A percentile compares a stretch with the other conserved stretches of the same genome.
phyloP scores from a whole-genome alignment of 2,797 vertebrate species.

The Podarcis lilfordi region DNA sequence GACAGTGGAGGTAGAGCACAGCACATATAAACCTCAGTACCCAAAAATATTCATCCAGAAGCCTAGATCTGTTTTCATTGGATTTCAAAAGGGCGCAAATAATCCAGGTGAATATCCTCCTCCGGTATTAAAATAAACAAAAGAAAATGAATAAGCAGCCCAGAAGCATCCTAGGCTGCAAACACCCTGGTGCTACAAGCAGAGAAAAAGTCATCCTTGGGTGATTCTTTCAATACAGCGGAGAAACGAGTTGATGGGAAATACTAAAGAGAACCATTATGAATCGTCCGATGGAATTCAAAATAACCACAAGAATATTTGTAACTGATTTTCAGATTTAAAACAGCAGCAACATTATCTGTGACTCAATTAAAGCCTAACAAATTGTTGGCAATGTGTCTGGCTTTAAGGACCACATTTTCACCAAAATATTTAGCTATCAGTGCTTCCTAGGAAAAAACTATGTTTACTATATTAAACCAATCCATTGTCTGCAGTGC shows the following conservation, averaged over 20 bases:
- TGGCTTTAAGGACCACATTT: not conserved
- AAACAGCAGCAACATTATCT: not conserved
- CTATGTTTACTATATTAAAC: not conserved
- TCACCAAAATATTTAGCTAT: not conserved
- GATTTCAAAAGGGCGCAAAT: not conserved
- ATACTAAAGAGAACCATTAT: not conserved
- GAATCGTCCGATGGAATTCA: not conserved
- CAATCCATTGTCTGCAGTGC: not conserved
- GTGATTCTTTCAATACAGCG: not conserved
- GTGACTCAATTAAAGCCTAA: not conserved
- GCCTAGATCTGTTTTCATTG: not conserved
- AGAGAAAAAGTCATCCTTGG: not conserved
- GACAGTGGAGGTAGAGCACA: too few species aligned
- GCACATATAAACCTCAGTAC: not conserved
- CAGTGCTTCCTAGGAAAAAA: not conserved
- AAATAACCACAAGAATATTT: not conserved
- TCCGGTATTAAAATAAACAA: not conserved
- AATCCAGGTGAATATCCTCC: not conserved
- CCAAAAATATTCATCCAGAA: not conserved
- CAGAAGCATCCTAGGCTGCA: not conserved
- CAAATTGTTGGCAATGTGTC: not conserved
- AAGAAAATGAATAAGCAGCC: not conserved
- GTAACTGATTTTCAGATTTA: not conserved
- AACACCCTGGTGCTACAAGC: not conserved
- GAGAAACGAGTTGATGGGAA: not conserved